A percentile compares a stretch with the other conserved stretches of the same genome.
Evolutionary conservation across 2,888 invertebrate genomes (phyloP).

Genomic region (Melipona bicolor): DNA sequence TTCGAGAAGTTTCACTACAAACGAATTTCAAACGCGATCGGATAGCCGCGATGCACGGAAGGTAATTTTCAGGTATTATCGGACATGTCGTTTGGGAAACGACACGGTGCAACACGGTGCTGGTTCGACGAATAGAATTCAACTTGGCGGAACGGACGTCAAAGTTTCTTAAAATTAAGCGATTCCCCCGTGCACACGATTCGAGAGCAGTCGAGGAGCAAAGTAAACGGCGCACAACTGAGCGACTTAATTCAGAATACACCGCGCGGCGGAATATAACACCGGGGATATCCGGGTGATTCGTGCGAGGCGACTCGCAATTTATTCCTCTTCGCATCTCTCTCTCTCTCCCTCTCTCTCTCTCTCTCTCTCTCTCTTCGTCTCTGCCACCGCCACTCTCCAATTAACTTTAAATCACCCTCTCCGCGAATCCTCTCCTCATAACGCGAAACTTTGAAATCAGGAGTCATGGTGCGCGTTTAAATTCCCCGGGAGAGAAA

Average conservation of each 20-base stretch:
- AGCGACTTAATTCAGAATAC: slow-evolving; percentile 73
- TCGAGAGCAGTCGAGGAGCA: slow-evolving; percentile 64
- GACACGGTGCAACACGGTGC: slow-evolving; percentile 24
- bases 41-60: slow-evolving; percentile 40
- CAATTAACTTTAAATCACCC: slow-evolving; percentile 76
- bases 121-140: slow-evolving; percentile 52
- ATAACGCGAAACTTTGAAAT: slow-evolving; percentile 64
- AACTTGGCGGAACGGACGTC: slow-evolving; percentile 51
- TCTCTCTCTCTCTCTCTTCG: slow-evolving; percentile 30
- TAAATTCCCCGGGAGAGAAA: slow-evolving; percentile 23
- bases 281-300: slow-evolving; percentile 21
- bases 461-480: slow-evolving; percentile 43
- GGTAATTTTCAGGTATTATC: slow-evolving; percentile 24
- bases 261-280: slow-evolving; percentile 47
- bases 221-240: slow-evolving; percentile 70
- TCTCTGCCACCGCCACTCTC: slow-evolving; percentile 61
- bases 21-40: slow-evolving; percentile 10
- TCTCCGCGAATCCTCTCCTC: slow-evolving; percentile 58
- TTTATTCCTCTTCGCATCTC: slow-evolving; percentile 67
- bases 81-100: slow-evolving; percentile 26
- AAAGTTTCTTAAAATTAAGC: slow-evolving; percentile 68
- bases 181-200: slow-evolving; percentile 57
- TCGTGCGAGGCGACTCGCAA: slow-evolving; percentile 68
- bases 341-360: too few relatives aligned
- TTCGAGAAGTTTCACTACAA: too few relatives aligned